Evolutionary conservation across 2,797 vertebrate species (phyloP), one percentile per base, ranked within the genome.

Genomic region (Brachyalestes nurse): DNA sequence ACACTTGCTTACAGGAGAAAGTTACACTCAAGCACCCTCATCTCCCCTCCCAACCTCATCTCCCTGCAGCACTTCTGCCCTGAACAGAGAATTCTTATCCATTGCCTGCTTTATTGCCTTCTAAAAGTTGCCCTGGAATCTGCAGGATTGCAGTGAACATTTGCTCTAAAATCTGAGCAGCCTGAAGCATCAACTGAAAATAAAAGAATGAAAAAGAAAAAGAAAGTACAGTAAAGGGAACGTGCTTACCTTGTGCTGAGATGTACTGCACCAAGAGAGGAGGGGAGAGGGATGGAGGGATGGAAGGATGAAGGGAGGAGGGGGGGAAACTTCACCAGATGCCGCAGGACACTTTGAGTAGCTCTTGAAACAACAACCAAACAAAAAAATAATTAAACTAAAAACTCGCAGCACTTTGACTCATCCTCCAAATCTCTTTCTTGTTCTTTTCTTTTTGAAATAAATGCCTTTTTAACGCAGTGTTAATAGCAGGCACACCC

Each of bases 201-300:
- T 4, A 34, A 16, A 4, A 75, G 28, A 53, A n/a, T n/a, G n/a
- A n/a, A n/a, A n/a, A 25, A 12, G 16, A 62, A 34, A 25, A 4
- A 75, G 28, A 53, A 21, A 25, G 6, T 17, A 57, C 4, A 19
- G 49, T 25, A n/a, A 19, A 10, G 16, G 13, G 16, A 65, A 23
- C 16, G 79, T 19, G 82, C 91, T 91, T 93, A 93, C 92, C 92
- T 92, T 87, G 65, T 80, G 28, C 45, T 86, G 86, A 89, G 86
- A 86, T 84, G 83, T 74, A 82, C 82, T 85, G 86, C 83, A 73
- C 79, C 82, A 85, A 77, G 66, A 81, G 72, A 51, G 79, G 81
- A n/a, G 70, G 17, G 42, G 81, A 40, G 67, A 9, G 34, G 72
- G 16, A 69, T 65, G 72, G 42, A 25, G 58, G 58, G 58, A 25